phyloP scores from a whole-genome alignment of 2,797 vertebrate species.

The Setipinna tenuifilis region DNA sequence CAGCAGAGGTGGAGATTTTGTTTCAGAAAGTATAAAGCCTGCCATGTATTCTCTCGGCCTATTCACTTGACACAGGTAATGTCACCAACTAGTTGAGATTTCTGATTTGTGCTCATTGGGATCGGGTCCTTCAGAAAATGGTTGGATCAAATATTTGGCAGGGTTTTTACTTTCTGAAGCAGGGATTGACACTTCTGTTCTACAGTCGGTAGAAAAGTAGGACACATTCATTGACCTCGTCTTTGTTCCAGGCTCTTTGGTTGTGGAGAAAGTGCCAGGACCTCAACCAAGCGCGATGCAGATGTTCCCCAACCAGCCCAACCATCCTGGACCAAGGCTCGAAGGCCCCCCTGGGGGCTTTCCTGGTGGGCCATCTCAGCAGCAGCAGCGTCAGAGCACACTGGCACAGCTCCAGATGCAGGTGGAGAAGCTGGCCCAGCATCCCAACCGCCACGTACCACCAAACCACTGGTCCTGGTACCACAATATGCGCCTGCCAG shows the following conservation, averaged over 20 bases:
- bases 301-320: constrained; percentile 52
- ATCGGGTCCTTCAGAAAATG: no score
- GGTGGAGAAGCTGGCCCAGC: constrained; percentile 81
- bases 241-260: constrained; percentile 68
- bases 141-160: no score
- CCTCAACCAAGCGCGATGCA: constrained; percentile 59
- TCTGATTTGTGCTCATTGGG: no score
- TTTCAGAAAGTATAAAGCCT: no score
- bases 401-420: constrained; percentile 83
- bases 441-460: constrained; percentile 71
- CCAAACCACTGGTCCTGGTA: constrained; percentile 80
- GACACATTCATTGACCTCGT: not conserved
- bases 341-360: constrained; percentile 68
- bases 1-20: no score
- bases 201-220: not conserved
- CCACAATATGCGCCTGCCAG: constrained; percentile 70
- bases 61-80: no score
- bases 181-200: no score
- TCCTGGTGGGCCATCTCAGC: constrained; percentile 51
- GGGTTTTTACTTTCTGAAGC: no score
- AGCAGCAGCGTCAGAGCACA: constrained; percentile 77
- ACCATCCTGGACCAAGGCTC: constrained; percentile 64
- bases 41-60: no score
- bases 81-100: no score
- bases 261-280: constrained; percentile 71